A percentile compares a stretch with the other conserved stretches of the same genome.
Conservation (phyloP, 2,797 vertebrate species). For the Pipistrellus kuhlii region DNA sequence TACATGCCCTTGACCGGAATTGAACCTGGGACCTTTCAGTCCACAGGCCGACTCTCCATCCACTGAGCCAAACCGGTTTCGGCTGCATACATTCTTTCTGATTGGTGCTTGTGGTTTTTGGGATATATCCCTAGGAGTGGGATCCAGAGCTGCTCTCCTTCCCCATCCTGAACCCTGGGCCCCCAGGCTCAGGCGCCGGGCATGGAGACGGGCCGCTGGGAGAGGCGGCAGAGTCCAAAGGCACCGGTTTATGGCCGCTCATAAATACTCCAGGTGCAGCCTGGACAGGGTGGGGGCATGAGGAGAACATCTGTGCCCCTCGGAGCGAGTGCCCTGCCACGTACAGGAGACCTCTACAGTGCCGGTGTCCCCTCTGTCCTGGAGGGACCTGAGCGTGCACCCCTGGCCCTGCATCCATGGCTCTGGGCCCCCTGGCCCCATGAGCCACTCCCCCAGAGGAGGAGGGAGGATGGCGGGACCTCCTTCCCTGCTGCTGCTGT, state of each 20-base stretch:
- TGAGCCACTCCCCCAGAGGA: neutral
- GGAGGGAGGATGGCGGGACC: neutral
- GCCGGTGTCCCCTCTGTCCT: neutral
- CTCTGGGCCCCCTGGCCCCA: neutral
- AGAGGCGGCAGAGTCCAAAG: constrained; percentile 68
- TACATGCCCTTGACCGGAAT: too few species aligned
- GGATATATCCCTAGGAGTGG: too few species aligned
- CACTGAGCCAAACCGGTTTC: too few species aligned
- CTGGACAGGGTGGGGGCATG: neutral
- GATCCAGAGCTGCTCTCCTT: neutral
- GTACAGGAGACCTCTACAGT: neutral
- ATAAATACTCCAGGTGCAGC: constrained; percentile 67
- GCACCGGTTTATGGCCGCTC: constrained; percentile 67
- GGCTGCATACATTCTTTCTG: too few species aligned
- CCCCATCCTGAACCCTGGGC: neutral
- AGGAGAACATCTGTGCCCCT: neutral
- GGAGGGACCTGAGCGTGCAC: neutral
- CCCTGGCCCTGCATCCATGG: neutral
- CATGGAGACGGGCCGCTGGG: neutral
- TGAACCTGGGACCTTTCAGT: too few species aligned
- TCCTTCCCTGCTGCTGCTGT: neutral
- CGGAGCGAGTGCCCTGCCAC: neutral
- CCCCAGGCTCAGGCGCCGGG: neutral
- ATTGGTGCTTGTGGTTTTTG: too few species aligned
- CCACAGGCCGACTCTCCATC: too few species aligned